A percentile compares a stretch with the other conserved stretches of the same genome.
phyloP scores from a whole-genome alignment of 2,888 invertebrate genomes.

The Desoria tigrina region DNA sequence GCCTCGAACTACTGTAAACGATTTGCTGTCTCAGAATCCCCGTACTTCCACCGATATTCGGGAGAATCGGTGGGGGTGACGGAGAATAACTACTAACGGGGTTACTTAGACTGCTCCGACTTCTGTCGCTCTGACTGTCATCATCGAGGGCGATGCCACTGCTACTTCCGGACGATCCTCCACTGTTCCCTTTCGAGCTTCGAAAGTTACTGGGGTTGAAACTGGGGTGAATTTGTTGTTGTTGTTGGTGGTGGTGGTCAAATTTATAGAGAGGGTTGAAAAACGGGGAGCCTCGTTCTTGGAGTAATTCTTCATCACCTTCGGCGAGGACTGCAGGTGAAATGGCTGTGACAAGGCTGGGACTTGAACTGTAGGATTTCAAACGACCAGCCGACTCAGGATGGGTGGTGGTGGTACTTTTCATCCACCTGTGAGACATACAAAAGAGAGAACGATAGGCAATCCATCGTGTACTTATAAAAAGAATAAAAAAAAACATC shows the following conservation, averaged over 20 bases:
- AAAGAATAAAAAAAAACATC: slow-evolving; percentile 26
- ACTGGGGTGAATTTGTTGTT: slow-evolving; percentile 11
- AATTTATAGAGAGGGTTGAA: slow-evolving; percentile 41
- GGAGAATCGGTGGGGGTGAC: slow-evolving; percentile 29
- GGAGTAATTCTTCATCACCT: slow-evolving; percentile 32
- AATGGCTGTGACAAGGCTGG: slow-evolving; percentile 34
- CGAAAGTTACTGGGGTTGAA: slow-evolving; percentile 9
- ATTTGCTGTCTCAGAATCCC: slow-evolving; percentile 21
- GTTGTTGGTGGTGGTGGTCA: slow-evolving; percentile 14
- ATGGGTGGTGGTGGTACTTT: slow-evolving; percentile 39
- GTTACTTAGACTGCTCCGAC: slow-evolving; percentile 43
- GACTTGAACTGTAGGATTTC: slow-evolving; percentile 47
- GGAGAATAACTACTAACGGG: slow-evolving; percentile 41
- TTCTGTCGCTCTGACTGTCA: slow-evolving; percentile 42
- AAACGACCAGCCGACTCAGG: slow-evolving; percentile 37
- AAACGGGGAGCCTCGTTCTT: slow-evolving; percentile 35
- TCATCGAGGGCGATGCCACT: slow-evolving; percentile 38
- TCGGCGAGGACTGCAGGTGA: slow-evolving; percentile 17
- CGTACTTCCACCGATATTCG: slow-evolving; percentile 11
- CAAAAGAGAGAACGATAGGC: slow-evolving; percentile 5
- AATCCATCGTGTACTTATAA: neutral
- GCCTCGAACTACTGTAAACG: slow-evolving; percentile 22
- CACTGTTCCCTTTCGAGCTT: neutral
- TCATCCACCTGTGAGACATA: slow-evolving; percentile 39
- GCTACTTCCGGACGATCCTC: slow-evolving; percentile 7